Evolutionary conservation across 2,113 vertebrate genomes (phyloP).

Genomic region (Serilophus lunatus): DNA sequence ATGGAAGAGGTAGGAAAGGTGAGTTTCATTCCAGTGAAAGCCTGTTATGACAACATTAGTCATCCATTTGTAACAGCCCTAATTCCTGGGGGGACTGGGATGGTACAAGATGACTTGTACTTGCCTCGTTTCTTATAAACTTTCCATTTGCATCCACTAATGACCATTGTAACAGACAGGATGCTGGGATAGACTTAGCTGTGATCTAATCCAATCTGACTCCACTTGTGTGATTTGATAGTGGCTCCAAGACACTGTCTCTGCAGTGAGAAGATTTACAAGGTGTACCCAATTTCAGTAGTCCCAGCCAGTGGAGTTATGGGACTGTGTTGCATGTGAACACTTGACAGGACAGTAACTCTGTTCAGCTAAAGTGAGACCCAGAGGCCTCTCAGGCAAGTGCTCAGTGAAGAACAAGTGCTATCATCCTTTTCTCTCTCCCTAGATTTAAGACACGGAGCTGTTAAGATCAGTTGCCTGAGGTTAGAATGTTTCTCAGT

Average conservation of each 20-base stretch:
- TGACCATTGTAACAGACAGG: background rate
- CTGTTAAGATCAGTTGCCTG: constrained; percentile 51
- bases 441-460: constrained; percentile 10
- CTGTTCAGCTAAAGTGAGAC: background rate
- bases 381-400: constrained; percentile 12
- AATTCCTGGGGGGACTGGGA: background rate
- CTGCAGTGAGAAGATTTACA: background rate
- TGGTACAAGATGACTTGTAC: background rate
- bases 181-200: background rate
- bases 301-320: background rate
- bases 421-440: background rate
- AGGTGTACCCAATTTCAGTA: background rate
- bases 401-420: background rate
- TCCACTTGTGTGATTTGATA: background rate
- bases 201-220: background rate
- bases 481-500: constrained; percentile 24
- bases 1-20: background rate
- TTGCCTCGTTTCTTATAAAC: background rate
- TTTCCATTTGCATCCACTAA: background rate
- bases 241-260: background rate
- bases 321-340: background rate
- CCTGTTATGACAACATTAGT: background rate
- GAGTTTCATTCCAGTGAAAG: background rate
- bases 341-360: background rate
- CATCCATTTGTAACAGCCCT: background rate